Percentiles rank a stretch among this genome's conserved stretches.
Evolutionary conservation across 2,113 vertebrate species (phyloP).

Genomic region (Mohoua ochrocephala): DNA sequence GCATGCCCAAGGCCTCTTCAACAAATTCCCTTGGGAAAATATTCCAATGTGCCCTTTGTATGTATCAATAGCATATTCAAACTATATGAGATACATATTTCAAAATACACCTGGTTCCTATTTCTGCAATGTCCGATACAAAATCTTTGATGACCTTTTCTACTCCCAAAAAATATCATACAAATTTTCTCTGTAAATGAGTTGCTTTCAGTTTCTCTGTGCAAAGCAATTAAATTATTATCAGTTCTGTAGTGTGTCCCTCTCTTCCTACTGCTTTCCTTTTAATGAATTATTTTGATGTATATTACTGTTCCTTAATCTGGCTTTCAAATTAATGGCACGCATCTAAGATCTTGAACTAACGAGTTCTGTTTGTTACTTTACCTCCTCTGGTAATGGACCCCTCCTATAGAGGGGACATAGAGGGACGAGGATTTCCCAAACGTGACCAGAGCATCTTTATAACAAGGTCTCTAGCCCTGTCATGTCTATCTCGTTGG

Average conservation of each 20-base stretch:
- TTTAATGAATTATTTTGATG: background rate
- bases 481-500: background rate
- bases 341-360: background rate
- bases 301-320: background rate
- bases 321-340: background rate
- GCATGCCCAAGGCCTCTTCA: background rate
- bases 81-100: background rate
- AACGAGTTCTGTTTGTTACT: background rate
- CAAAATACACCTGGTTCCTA: background rate
- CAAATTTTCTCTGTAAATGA: background rate
- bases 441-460: fast-evolving
- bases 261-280: background rate
- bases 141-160: background rate
- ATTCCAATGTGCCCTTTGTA: background rate
- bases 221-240: background rate
- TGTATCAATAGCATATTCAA: background rate
- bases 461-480: background rate
- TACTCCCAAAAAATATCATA: background rate
- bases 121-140: background rate
- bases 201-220: background rate
- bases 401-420: background rate
- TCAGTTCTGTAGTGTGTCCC: background rate
- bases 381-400: background rate
- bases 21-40: background rate
- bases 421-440: background rate